Conservation (phyloP, 2,888 invertebrate genomes). For the Dolichopus griseipennis region DNA sequence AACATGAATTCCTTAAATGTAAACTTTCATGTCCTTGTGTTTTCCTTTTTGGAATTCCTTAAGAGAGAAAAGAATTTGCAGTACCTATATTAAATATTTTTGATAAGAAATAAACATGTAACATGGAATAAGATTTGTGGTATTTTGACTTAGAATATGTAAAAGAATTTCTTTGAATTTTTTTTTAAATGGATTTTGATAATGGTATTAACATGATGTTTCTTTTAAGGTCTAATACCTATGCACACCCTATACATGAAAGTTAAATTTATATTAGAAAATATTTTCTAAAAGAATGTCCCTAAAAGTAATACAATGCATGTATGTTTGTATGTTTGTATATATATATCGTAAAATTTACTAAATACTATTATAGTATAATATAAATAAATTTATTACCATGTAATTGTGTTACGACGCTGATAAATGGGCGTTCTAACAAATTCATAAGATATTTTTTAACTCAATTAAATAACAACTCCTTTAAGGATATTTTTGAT, state of each 20-base stretch:
- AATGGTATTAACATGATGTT: too few relatives aligned
- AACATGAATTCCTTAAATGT: not conserved
- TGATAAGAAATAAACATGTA: too few relatives aligned
- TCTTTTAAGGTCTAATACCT: too few relatives aligned
- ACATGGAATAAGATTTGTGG: too few relatives aligned
- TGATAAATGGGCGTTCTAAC: slow-evolving; percentile 25
- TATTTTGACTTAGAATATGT: too few relatives aligned
- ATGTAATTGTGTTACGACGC: slow-evolving; percentile 26
- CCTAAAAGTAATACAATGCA: not conserved
- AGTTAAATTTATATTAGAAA: not conserved
- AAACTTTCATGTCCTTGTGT: not conserved
- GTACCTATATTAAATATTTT: too few relatives aligned
- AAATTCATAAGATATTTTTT: slow-evolving; percentile 18
- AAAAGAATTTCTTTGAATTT: too few relatives aligned
- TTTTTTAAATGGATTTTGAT: too few relatives aligned
- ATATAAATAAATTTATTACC: slow-evolving; percentile 23
- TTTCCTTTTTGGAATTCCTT: not conserved
- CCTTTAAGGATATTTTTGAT: not conserved
- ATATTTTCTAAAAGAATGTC: not conserved
- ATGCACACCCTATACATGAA: too few relatives aligned
- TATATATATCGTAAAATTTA: not conserved
- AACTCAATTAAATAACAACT: slow-evolving; percentile 24
- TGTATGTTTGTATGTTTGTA: not conserved
- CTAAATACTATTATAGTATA: too few relatives aligned
- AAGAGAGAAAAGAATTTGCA: not conserved